Evolutionary conservation across 2,888 invertebrate genomes (phyloP).

Genomic region (Epinotia bilunana): DNA sequence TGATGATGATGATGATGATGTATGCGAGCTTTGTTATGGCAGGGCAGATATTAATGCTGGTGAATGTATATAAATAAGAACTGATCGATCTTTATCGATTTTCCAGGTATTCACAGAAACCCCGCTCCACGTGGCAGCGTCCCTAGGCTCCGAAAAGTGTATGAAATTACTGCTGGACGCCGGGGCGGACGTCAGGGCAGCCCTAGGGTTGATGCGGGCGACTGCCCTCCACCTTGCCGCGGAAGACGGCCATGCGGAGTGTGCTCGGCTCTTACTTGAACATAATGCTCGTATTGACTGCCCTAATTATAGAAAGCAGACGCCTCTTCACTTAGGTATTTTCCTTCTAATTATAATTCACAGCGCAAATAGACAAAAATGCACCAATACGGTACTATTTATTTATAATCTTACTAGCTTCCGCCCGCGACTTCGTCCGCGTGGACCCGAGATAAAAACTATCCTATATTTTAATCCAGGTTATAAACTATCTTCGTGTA

Average conservation of each 20-base stretch:
- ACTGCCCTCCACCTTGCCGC: conserved; percentile 95
- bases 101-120: conserved; percentile 92
- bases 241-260: conserved; percentile 93
- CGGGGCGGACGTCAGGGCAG: conserved; percentile 92
- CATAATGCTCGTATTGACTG: conserved; percentile 91
- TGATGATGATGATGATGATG: no score
- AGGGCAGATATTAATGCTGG: no score
- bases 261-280: conserved; percentile 88
- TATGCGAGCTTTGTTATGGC: no score
- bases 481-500: no score
- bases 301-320: conserved; percentile 90
- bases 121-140: conserved; percentile 92
- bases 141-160: conserved; percentile 88
- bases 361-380: no score
- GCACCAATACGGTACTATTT: no score
- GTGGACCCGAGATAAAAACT: no score
- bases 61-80: not conserved
- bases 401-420: no score
- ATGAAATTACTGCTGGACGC: conserved; percentile 89
- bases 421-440: no score
- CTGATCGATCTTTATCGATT: conserved; percentile 9
- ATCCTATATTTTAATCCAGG: no score
- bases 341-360: no score
- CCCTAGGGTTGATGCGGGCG: conserved; percentile 87
- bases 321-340: conserved; percentile 90